These are phyloP conservation scores for Zosterops borbonicus DNA, from an alignment of 2,113 vertebrate genomes.

Conservation along the genomic window DNA sequence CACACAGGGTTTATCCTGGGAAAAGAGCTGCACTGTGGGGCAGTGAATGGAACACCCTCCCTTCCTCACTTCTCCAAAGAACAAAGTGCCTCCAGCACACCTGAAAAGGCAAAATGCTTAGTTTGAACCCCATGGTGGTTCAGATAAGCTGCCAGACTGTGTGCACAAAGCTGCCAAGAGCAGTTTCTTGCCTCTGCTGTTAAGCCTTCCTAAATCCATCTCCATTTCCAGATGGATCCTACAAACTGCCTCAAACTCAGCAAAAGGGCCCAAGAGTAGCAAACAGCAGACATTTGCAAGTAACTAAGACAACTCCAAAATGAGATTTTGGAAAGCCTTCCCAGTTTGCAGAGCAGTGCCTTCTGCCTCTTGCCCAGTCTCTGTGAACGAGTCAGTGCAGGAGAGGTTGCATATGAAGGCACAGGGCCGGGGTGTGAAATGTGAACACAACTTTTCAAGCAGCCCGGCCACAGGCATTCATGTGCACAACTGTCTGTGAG, in stretches of 20 bases:
- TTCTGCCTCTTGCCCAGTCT: neutral
- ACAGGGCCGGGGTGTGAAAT: fast-evolving
- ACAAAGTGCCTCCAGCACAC: neutral
- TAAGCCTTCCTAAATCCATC: neutral
- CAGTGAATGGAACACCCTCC: neutral
- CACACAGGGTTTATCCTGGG: neutral
- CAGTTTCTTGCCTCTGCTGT: neutral
- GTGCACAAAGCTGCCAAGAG: neutral
- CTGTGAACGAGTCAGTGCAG: neutral
- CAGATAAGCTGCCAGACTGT: neutral
- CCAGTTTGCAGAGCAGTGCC: neutral
- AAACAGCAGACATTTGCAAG: neutral
- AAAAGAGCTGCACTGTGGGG: neutral
- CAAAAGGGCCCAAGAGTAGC: neutral
- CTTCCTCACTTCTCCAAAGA: neutral
- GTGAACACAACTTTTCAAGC: neutral
- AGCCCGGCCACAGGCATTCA: neutral
- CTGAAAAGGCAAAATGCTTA: neutral
- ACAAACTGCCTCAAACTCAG: neutral
- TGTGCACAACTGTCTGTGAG: neutral
- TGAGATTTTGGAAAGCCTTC: neutral
- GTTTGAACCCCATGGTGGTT: neutral
- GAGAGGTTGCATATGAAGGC: neutral
- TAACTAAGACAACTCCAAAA: neutral
- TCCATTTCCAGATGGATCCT: neutral